A percentile compares a stretch with the other conserved stretches of the same genome.
Conservation (phyloP, 2,113 vertebrate species). For the Arenaria interpres region DNA sequence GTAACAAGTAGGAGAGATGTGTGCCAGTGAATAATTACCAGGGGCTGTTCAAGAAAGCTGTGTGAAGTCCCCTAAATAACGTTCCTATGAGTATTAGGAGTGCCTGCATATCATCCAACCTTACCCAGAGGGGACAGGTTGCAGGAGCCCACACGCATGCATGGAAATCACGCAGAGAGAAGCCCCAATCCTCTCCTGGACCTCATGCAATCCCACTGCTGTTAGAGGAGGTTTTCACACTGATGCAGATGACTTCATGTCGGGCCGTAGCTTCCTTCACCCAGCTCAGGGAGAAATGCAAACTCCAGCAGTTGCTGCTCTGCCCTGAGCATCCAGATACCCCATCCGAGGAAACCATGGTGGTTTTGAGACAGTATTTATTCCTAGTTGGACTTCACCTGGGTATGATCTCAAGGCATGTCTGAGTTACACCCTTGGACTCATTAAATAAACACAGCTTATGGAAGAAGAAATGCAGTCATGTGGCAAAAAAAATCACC, state of each 20-base stretch:
- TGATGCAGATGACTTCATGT: fast-evolving
- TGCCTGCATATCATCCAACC: background rate
- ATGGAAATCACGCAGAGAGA: fast-evolving
- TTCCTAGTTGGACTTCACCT: background rate
- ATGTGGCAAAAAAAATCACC: background rate
- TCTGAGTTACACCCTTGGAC: background rate
- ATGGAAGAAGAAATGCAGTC: background rate
- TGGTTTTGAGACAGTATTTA: background rate
- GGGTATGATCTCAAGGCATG: background rate
- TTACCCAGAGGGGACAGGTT: background rate
- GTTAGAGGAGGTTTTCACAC: background rate
- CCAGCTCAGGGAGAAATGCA: fast-evolving
- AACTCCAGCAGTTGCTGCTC: background rate
- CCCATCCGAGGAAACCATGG: fast-evolving
- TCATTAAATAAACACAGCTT: background rate
- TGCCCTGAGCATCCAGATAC: background rate
- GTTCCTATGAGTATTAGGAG: background rate
- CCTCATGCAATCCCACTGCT: background rate
- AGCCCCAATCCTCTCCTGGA: background rate
- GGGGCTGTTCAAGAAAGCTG: background rate
- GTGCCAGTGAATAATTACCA: background rate
- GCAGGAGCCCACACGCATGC: fast-evolving
- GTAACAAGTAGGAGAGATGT: background rate
- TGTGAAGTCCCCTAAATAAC: background rate
- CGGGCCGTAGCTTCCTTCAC: background rate